Percentiles rank a stretch among this genome's conserved stretches.
phyloP scores from a whole-genome alignment of 2,113 vertebrate genomes.

The Melanocharis versteri region DNA sequence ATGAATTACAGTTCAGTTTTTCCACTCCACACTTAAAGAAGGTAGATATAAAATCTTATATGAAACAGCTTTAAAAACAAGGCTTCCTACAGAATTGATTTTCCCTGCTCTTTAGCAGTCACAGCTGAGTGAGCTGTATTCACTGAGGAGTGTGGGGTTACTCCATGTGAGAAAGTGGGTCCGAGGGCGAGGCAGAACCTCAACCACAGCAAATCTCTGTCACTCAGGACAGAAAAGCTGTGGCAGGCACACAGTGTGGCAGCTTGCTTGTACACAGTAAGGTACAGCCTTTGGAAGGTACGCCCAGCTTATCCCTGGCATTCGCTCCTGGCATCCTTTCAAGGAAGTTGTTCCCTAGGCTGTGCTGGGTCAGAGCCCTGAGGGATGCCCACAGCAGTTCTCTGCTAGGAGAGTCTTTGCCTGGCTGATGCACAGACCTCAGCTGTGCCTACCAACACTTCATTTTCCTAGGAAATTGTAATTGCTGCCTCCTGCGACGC shows the following conservation, averaged over 20 bases:
- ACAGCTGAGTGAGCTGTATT: neutral
- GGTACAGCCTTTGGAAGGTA: neutral
- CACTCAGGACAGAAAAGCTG: neutral
- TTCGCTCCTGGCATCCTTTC: neutral
- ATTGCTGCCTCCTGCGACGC: neutral
- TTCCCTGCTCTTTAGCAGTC: neutral
- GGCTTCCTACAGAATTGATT: neutral
- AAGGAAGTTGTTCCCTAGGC: neutral
- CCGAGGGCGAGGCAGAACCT: neutral
- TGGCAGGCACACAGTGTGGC: neutral
- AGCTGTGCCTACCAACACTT: neutral
- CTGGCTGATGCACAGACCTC: neutral
- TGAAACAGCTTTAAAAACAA: conserved; percentile 52
- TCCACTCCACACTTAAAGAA: neutral
- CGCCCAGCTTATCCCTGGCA: neutral
- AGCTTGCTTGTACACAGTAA: neutral
- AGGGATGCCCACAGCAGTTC: neutral
- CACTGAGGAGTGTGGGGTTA: neutral
- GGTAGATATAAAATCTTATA: conserved; percentile 27
- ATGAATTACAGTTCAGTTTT: conserved; percentile 33
- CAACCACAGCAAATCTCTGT: neutral
- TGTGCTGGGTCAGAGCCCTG: neutral
- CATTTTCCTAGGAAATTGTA: neutral
- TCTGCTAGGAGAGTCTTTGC: neutral
- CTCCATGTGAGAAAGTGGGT: neutral